Percentiles rank a stretch among this genome's conserved stretches.
These are phyloP conservation scores for Schizotus pectinicornis DNA, from an alignment of 2,888 invertebrate genomes.

Conservation along the genomic window DNA sequence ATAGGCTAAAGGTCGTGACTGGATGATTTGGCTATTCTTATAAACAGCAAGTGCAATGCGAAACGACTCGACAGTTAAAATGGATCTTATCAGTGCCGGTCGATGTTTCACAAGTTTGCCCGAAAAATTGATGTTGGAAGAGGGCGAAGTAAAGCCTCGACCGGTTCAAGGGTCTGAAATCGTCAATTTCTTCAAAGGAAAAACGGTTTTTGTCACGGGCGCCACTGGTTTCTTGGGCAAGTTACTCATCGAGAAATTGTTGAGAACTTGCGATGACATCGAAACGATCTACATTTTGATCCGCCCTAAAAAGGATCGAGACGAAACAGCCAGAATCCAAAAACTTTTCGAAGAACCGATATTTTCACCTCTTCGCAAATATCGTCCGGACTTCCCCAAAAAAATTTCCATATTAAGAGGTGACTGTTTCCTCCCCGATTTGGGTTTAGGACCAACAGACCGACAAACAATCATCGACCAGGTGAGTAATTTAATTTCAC, in stretches of 20 bases:
- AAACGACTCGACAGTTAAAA: slow-evolving; percentile 2
- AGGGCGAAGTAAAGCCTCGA: slow-evolving; percentile 57
- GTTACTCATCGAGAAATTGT: slow-evolving; percentile 49
- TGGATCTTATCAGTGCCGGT: slow-evolving; percentile 40
- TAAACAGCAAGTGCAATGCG: too few species aligned
- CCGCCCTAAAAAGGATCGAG: slow-evolving; percentile 49
- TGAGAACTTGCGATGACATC: slow-evolving; percentile 50
- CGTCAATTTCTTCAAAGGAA: slow-evolving; percentile 45
- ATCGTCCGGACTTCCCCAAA: neutral
- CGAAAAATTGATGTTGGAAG: slow-evolving; percentile 21
- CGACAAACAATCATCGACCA: slow-evolving; percentile 75
- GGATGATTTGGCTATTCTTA: too few species aligned
- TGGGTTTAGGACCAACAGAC: slow-evolving; percentile 62
- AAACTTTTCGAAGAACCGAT: slow-evolving; percentile 68
- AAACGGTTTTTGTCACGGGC: slow-evolving; percentile 53
- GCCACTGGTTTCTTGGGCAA: slow-evolving; percentile 57
- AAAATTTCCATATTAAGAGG: neutral
- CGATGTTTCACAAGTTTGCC: slow-evolving; percentile 62
- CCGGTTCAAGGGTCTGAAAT: slow-evolving; percentile 44
- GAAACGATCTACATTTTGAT: slow-evolving; percentile 48
- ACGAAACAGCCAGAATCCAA: slow-evolving; percentile 50
- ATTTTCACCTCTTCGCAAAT: slow-evolving; percentile 2
- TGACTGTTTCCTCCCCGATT: slow-evolving; percentile 46
- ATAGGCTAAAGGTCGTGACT: too few species aligned
- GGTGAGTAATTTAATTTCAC: slow-evolving; percentile 39